Base-by-base conservation (phyloP, 2,113 vertebrate species). In the Serilophus lunatus region DNA sequence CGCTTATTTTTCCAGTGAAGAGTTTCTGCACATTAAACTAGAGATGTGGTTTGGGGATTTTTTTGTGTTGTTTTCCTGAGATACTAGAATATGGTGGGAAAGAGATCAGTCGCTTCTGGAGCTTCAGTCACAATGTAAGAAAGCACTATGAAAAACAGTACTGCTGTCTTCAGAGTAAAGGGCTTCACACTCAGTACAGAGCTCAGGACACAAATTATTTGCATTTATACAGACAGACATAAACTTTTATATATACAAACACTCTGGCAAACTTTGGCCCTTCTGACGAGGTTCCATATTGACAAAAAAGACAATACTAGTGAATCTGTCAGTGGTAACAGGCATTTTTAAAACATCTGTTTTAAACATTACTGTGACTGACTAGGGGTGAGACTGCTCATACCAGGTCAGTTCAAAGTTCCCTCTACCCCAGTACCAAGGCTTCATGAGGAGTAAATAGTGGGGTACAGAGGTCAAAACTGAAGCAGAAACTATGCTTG, bases 1-100 rank as follows among this genome's bases (percentile, higher is more conserved):
- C 89, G 60, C 61, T 63, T 68, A 36, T 83, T 23, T 35, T 50
- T 83, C 25, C 76, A 68, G n/a, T n/a, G n/a, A 54, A 82, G 13
- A 56, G 22, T 47, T 54, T 88, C 51, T 75, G 23, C 9, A 44
- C 9, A 45, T n/a, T 60, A 77, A 65, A 60, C 3, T 35, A 28
- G 20, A 78, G 10, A 1, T 2, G 25, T 64, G 6, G 44, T 33
- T 76, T 60, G 0, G 6, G 5, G 3, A 1, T 12, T 35, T 29
- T 51, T 35, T 68, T 15, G 3, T 35, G n/a, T 47, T 22, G 8
- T 13, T 56, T 72, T 91, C 33, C n/a, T 35, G 45, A 80, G 13
- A 36, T 7, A 38, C 31, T 47, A 70, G 18, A 44, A 42, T 69
- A 61, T 36, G 6, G 9, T 77, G 23, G 35, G 63, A 88, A 90